These are phyloP conservation scores for Oscheius myriophilus DNA, from an alignment of 2,888 invertebrate genomes.

Conservation along the genomic window DNA sequence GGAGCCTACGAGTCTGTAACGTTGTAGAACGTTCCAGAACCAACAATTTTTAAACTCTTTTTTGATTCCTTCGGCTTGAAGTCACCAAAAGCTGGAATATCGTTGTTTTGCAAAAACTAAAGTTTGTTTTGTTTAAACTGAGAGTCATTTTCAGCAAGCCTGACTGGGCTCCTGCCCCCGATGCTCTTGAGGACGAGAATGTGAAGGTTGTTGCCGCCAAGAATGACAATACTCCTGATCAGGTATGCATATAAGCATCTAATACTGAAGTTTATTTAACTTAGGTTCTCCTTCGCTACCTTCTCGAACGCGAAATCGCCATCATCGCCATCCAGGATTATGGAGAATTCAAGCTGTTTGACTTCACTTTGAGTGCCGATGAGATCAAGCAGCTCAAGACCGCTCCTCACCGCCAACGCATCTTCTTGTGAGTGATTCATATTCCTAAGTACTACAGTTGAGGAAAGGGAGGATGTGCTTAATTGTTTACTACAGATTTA, in stretches of 20 bases:
- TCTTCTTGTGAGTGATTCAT: constrained; percentile 41
- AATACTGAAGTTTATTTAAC: no score
- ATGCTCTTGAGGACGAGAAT: constrained; percentile 36
- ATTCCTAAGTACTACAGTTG: no score
- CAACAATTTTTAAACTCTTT: constrained; percentile 2
- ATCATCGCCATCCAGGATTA: constrained; percentile 33
- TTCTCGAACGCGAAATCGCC: constrained; percentile 33
- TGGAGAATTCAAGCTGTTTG: constrained; percentile 41
- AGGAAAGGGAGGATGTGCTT: no score
- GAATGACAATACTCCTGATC: constrained; percentile 42
- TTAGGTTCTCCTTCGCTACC: constrained; percentile 20
- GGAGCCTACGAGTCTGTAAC: constrained; percentile 44
- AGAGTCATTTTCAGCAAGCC: constrained; percentile 21
- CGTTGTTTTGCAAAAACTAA: neutral
- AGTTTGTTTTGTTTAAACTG: no score
- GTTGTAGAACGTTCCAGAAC: constrained; percentile 32
- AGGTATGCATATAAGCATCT: neutral
- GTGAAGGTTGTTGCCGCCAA: constrained; percentile 34
- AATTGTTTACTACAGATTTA: no score
- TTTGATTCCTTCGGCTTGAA: no score
- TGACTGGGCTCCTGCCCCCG: constrained; percentile 33
- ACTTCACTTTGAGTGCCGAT: constrained; percentile 29
- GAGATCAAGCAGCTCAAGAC: constrained; percentile 20
- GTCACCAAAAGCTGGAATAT: no score
- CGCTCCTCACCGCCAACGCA: constrained; percentile 20